Base-by-base conservation (phyloP, 2,113 vertebrate species). In the Puffinus mauretanicus region DNA sequence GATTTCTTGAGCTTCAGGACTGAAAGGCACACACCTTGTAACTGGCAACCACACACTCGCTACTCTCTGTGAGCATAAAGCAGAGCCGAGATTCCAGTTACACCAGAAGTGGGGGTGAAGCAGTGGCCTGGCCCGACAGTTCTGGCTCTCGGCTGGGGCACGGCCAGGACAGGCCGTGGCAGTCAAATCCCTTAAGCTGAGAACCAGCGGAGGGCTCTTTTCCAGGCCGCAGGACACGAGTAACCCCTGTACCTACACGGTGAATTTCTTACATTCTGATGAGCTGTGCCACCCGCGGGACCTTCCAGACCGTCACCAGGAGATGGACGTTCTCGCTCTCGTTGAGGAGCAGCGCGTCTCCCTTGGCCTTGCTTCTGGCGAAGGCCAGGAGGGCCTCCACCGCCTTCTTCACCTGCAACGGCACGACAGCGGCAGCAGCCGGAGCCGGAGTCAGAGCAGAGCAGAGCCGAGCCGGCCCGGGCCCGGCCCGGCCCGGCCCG, bases 301-400 rank as follows among this genome's bases (percentile, higher is more conserved):
- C 97, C 96, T 98, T 99, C 99, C 99, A 99, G 4, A 99, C 94
- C 1, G 99, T 98, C 92, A 99, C 97, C 91, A 99, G 96, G 3
- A 99, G 94, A 47, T 98, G 98, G 25, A 99, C 54, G 26, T 82
- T 96, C 54, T 99, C 98, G 22, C 93, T 51, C 7, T 99, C 99
- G 58, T 98, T 98, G 84, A 98, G 87, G 6, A 99, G 98, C 66
- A 96, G 84, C 4, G 86, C 93, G 5, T 98, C 91, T 0, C 83
- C 17, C 1, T 96, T 97, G 15, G 97, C 91, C 58, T 96, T 98
- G 60, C 96, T 97, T 87, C 97, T 98, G 36, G 98, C 40, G 91
- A 98, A 98, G 4, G 98, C 97, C 79, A 98, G 91, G 7, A 99
- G 93, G 3, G 98, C 98, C 42, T 98, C 98, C 44, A 97, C 98